Evolutionary conservation across 2,888 invertebrate genomes (phyloP).

Genomic region (Epistrophe eligans): DNA sequence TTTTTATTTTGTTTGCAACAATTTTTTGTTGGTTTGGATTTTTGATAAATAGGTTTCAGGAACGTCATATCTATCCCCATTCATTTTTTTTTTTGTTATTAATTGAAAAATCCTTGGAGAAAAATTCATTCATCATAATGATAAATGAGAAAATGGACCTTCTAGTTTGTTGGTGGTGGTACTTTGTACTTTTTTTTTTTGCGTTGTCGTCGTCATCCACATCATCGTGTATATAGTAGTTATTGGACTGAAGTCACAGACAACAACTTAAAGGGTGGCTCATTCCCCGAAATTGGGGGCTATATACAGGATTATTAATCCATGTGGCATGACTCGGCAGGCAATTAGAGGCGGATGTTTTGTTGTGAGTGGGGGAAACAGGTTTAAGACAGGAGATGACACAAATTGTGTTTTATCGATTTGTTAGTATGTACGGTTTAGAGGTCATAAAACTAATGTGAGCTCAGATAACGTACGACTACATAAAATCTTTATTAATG

Average conservation of each 20-base stretch:
- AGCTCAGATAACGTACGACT: not conserved
- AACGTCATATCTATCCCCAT: constrained; percentile 1
- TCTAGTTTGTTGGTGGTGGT: constrained; percentile 7
- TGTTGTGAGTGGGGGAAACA: not conserved
- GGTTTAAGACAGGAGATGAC: constrained; percentile 28
- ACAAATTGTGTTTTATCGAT: constrained; percentile 43
- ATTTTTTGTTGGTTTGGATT: not conserved
- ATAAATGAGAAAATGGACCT: constrained; percentile 54
- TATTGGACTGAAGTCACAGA: constrained; percentile 52
- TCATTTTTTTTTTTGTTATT: constrained; percentile 27
- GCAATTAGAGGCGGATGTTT: constrained; percentile 50
- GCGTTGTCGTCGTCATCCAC: constrained; percentile 3
- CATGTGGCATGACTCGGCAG: constrained; percentile 44
- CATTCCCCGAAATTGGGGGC: not conserved
- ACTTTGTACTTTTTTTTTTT: constrained; percentile 32
- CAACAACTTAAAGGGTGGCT: constrained; percentile 17
- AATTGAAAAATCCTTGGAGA: constrained; percentile 48
- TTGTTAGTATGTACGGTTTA: constrained; percentile 10
- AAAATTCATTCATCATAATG: constrained; percentile 72
- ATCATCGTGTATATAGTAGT: constrained; percentile 24
- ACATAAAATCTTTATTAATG: constrained; percentile 13
- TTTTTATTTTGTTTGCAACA: constrained; percentile 15
- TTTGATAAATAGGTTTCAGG: constrained; percentile 63
- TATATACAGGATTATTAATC: constrained; percentile 45
- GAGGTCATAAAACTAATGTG: constrained; percentile 22